Conservation (phyloP, 2,113 vertebrate genomes). For the Equus przewalskii region DNA sequence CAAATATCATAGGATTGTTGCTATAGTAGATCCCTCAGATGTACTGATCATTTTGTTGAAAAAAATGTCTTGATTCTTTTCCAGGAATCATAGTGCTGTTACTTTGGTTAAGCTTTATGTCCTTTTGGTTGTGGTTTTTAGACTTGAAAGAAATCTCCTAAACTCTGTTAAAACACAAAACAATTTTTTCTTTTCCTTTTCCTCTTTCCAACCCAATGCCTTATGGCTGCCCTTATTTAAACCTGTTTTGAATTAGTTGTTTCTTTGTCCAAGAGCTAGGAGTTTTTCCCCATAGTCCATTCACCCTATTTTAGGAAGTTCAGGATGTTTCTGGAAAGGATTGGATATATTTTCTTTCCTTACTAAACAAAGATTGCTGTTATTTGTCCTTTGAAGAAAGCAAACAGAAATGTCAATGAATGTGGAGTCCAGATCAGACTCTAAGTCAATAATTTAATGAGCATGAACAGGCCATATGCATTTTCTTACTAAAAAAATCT, state of each 20-base stretch:
- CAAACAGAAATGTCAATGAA: background rate
- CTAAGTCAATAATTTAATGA: conserved; percentile 10
- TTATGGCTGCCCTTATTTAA: background rate
- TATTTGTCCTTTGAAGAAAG: conserved; percentile 19
- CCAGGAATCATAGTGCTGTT: background rate
- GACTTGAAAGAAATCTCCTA: conserved; percentile 46
- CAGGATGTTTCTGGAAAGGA: conserved; percentile 9
- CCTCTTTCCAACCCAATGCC: background rate
- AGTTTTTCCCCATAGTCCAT: background rate
- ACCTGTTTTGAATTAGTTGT: conserved; percentile 64
- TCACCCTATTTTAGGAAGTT: background rate
- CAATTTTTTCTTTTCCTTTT: background rate
- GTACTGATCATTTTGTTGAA: background rate
- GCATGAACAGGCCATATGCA: background rate
- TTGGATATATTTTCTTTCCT: background rate
- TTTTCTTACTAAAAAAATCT: background rate
- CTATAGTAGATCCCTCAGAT: background rate
- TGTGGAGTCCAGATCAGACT: background rate
- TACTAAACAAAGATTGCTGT: background rate
- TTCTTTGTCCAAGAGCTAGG: conserved; percentile 51
- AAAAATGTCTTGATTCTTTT: conserved; percentile 6
- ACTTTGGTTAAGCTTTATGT: conserved; percentile 21
- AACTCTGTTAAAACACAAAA: conserved; percentile 45
- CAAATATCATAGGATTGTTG: background rate
- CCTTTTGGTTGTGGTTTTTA: conserved; percentile 50